Percentiles rank a stretch among this genome's conserved stretches.
Conservation (phyloP, 2,797 vertebrate species). For the Garrulus glandarius region DNA sequence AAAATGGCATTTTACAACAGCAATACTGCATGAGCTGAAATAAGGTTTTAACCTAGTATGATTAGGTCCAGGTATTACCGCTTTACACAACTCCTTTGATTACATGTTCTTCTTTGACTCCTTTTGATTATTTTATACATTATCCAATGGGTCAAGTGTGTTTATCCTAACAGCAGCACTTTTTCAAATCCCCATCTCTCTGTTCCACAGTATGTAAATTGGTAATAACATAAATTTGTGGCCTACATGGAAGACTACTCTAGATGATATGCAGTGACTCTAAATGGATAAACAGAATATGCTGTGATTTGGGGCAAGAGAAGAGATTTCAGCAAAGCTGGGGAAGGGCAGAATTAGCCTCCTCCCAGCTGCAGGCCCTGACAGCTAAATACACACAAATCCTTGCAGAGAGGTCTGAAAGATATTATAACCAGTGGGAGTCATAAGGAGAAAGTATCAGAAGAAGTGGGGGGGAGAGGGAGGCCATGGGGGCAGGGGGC, state of each 20-base stretch:
- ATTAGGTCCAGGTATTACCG: not conserved
- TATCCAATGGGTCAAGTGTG: not conserved
- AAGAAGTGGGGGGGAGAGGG: not conserved
- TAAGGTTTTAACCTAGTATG: not conserved
- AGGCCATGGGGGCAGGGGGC: rapidly evolving
- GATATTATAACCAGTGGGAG: not conserved
- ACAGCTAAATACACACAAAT: not conserved
- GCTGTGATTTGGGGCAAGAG: not conserved
- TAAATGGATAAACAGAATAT: not conserved
- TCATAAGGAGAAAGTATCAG: not conserved
- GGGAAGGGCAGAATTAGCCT: not conserved
- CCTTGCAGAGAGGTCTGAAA: not conserved
- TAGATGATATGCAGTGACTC: not conserved
- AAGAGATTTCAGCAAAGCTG: not conserved
- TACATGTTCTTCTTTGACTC: not conserved
- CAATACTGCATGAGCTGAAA: not conserved
- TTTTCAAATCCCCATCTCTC: not conserved
- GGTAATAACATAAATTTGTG: not conserved
- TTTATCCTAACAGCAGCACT: not conserved
- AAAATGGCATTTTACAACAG: not conserved
- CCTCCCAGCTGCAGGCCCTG: not conserved
- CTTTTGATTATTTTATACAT: not conserved
- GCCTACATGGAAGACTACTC: not conserved
- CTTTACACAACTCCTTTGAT: not conserved
- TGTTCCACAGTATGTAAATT: not conserved